Base-by-base conservation (phyloP, 2,113 vertebrate species). In the Garra rufa region DNA sequence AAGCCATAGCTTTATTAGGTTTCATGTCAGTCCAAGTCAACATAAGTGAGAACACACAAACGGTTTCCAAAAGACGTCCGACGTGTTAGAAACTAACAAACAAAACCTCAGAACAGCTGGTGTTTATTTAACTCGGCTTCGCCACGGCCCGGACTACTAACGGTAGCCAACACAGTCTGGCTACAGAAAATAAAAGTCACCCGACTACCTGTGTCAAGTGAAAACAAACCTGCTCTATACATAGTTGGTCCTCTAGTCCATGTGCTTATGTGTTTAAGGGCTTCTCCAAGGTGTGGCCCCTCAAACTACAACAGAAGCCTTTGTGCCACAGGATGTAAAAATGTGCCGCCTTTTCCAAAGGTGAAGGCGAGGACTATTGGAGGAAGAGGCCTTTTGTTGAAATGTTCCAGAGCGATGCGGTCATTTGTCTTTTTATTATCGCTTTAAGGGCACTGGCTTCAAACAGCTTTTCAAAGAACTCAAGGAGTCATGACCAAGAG, bases 301-400 rank as follows among this genome's bases (percentile, higher is more conserved):
- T 75, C 38, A n/a, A 76, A 76, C 82, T 76, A 79, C 57, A 52
- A 73, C 81, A 67, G 21, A 69, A 28, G 63, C 34, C 63, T 81
- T 63, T 76, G 76, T 79, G 67, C 76, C 76, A 82, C 76, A 75
- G 82, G 82, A 87, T 80, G 75, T 61, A 78, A 83, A 81, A 71
- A 83, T 30, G 50, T 79, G 74, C 78, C 70, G 48, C 61, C 76
- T 80, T 65, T 80, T 83, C 75, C 70, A 83, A 85, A 85, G 83
- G 57, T 85, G 85, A 50, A 83, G n/a, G 41, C 26, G 28, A 26
- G 52, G 61, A 85, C 88, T 85, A 85, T 81, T 67, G 76, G 43
- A 89, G 85, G 81, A 89, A 85, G 69, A 79, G 46, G 77, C 26
- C 83, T 76, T 82, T 87, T 84, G 78, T 85, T 87, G 24, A 74